Base-by-base conservation (phyloP, 2,888 invertebrate species). In the Archips crataeganus region DNA sequence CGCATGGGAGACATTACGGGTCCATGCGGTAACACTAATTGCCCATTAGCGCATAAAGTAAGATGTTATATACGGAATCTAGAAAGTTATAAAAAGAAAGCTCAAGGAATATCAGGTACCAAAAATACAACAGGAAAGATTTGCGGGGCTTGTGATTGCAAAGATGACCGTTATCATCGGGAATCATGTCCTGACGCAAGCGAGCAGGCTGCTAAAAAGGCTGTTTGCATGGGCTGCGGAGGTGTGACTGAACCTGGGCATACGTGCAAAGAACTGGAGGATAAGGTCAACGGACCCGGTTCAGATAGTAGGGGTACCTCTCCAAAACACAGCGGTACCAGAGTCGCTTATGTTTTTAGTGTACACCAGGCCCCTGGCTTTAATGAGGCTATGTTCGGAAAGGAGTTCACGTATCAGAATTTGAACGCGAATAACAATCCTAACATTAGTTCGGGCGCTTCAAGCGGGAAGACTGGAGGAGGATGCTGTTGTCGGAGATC, bases 1-100 rank as follows among this genome's bases (percentile, higher is more conserved):
- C 88, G 87, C 78, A 94, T 94, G 93, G 94, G 94, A 71, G 94
- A 94, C 76, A 94, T 94, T 49, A 85, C 81, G 57, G 94, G 94
- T 4, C 94, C 94, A 2, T 94, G 94, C 81, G 94, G 94, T 63
- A 94, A 94, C 79, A 71, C 85, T 39, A 93, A 91, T 68, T 94
- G 94, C 79, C 80, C 87, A 54, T 81, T 94, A 76, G 93, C 94
- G 54, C 93, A 93, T 78, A 94, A 91, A 84, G 90, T 94, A 1
- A 91, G 81, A 79, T 86, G 80, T 10, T 94, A 94, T 74, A 89
- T 94, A 65, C 86, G 94, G 78, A 88, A 87, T 74, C 78, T 94
- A 61, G 90, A 92, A 2, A 80, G 84, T 6, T 94, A 94, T 70
- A 93, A 90, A 76, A 78, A 84, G 78, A 82, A 84, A 79, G 86